Conservation (phyloP, 2,113 vertebrate genomes). For the Himantopus leucocephalus region DNA sequence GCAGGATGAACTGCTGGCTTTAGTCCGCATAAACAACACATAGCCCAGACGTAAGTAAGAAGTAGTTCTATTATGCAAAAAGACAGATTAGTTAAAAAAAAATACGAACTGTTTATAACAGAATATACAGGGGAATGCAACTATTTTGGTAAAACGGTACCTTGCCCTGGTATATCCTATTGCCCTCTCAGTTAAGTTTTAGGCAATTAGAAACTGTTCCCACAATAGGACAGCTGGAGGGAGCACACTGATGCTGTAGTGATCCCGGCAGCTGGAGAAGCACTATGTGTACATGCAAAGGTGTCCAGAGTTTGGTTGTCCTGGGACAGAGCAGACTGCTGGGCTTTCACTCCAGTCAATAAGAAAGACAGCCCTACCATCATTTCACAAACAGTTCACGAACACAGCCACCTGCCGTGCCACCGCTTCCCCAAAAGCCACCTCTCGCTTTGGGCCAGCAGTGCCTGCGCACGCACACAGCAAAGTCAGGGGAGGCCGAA, state of each 20-base stretch:
- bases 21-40: fast-evolving
- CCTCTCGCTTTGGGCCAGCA: neutral
- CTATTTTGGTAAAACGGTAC: neutral
- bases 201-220: neutral
- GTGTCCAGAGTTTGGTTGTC: neutral
- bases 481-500: neutral
- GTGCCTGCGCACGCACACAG: fast-evolving
- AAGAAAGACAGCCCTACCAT: neutral
- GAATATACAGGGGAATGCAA: neutral
- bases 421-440: neutral
- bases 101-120: neutral
- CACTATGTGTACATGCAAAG: neutral
- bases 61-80: neutral
- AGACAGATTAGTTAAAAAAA: neutral
- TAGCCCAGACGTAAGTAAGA: neutral
- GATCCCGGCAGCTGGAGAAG: neutral
- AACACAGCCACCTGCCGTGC: neutral
- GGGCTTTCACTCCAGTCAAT: neutral
- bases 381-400: neutral
- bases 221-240: neutral
- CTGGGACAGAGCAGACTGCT: neutral
- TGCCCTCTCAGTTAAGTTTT: neutral
- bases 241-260: neutral
- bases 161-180: neutral
- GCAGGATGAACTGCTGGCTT: neutral